Evolutionary conservation across 2,797 vertebrate genomes (phyloP).

Genomic region (Coilia nasus): DNA sequence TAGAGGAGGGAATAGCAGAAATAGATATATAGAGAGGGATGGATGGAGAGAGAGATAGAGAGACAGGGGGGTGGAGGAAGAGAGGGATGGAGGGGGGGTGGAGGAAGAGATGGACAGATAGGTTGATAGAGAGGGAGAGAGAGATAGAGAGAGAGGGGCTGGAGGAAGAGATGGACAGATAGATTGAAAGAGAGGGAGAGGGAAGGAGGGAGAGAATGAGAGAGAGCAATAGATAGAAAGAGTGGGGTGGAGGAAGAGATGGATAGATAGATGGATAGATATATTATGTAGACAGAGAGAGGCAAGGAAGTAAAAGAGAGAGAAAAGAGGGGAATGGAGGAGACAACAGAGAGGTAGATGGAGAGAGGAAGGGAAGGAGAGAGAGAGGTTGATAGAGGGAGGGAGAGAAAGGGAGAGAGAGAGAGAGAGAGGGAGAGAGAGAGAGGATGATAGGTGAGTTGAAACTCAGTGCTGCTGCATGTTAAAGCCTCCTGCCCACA

Average conservation of each 20-base stretch:
- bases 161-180: not conserved
- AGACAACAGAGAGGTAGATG: not conserved
- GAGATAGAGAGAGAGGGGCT: not conserved
- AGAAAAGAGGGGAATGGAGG: not conserved
- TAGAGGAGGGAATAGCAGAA: not conserved
- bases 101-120: not conserved
- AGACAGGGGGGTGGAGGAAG: not conserved
- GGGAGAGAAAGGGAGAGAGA: conserved; percentile 5
- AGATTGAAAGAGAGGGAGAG: not conserved
- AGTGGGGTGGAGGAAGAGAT: conserved; percentile 14
- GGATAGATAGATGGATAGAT: not conserved
- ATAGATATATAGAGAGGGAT: not conserved
- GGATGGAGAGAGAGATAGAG: conserved; percentile 36
- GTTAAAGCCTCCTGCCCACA: conserved; percentile 4
- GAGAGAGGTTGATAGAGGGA: not conserved
- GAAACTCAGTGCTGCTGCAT: not conserved
- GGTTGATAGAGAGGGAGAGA: conserved; percentile 36
- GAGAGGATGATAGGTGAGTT: not conserved
- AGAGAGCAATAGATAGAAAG: conserved; percentile 25
- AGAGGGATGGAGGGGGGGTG: not conserved
- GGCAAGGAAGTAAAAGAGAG: conserved; percentile 18
- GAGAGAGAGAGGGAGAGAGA: conserved; percentile 35
- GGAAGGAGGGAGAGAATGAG: not conserved
- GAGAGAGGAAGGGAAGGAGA: not conserved
- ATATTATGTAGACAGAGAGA: conserved; percentile 32